Conservation (phyloP, 2,888 invertebrate species). For the Mellilla xanthometata region DNA sequence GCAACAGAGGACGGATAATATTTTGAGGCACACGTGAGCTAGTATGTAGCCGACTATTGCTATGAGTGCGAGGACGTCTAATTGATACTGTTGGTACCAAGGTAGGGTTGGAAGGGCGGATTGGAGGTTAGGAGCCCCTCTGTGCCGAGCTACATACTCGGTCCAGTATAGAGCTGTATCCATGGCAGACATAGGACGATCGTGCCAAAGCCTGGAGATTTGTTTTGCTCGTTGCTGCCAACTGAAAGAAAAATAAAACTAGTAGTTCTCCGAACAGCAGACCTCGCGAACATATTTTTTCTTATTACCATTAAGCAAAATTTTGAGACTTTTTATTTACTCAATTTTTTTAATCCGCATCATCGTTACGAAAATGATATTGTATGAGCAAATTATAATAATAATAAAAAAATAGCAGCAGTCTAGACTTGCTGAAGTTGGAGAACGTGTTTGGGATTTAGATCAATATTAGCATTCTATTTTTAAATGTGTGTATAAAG, state of each 20-base stretch:
- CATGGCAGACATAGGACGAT: constrained; percentile 75
- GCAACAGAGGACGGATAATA: constrained; percentile 61
- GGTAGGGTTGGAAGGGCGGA: constrained; percentile 58
- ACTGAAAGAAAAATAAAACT: constrained; percentile 44
- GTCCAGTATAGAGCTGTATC: constrained; percentile 83
- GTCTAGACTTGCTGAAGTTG: too few relatives aligned
- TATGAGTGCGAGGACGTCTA: constrained; percentile 68
- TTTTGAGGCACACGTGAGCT: constrained; percentile 54
- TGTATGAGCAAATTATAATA: too few relatives aligned
- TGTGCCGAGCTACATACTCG: constrained; percentile 78
- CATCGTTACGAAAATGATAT: too few relatives aligned
- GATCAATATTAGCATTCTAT: too few relatives aligned
- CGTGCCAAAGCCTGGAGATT: constrained; percentile 77
- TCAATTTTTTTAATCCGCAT: too few relatives aligned
- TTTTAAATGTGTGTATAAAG: too few relatives aligned
- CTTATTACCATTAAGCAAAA: too few relatives aligned
- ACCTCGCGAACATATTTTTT: too few relatives aligned
- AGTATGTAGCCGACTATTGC: constrained; percentile 60
- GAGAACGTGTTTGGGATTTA: too few relatives aligned
- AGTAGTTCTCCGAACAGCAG: too few relatives aligned
- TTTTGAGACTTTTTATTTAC: too few relatives aligned
- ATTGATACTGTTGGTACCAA: constrained; percentile 63
- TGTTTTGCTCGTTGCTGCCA: constrained; percentile 63
- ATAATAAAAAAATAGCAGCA: too few relatives aligned
- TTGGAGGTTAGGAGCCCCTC: constrained; percentile 65